Evolutionary conservation across 2,797 vertebrate species (phyloP).

Genomic region (Microhierax caerulescens): DNA sequence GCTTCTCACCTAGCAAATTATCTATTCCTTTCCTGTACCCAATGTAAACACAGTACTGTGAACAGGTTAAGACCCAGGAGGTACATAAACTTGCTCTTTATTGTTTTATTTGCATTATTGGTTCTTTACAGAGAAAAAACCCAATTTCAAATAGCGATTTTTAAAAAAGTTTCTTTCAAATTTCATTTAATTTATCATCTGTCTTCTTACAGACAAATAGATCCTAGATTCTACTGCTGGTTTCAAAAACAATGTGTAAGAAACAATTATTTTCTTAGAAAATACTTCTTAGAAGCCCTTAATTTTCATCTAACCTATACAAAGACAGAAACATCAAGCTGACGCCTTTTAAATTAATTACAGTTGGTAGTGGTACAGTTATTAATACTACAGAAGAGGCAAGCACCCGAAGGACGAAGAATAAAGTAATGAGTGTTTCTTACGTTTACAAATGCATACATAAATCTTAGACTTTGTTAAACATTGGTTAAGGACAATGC

Average conservation of each 20-base stretch:
- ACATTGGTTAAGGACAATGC: neutral
- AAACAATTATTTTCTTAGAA: neutral
- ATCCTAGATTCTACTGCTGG: neutral
- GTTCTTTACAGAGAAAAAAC: neutral
- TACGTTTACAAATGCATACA: neutral
- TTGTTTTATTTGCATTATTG: neutral
- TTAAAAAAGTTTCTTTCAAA: neutral
- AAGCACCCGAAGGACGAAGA: neutral
- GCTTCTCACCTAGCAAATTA: neutral
- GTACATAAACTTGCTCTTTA: neutral
- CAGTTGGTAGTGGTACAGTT: neutral
- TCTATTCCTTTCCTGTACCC: neutral
- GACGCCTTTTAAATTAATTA: neutral
- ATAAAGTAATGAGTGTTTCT: neutral
- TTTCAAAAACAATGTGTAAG: neutral
- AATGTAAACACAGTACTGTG: neutral
- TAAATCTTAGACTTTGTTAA: neutral
- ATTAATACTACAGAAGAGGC: neutral
- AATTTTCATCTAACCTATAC: neutral
- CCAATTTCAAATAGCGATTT: neutral
- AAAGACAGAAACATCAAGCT: neutral
- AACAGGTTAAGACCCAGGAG: neutral
- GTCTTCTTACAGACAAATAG: neutral
- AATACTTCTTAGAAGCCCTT: neutral
- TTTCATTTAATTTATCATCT: neutral